These are phyloP conservation scores for Watsonalla binaria DNA, from an alignment of 2,888 invertebrate genomes.

Conservation along the genomic window DNA sequence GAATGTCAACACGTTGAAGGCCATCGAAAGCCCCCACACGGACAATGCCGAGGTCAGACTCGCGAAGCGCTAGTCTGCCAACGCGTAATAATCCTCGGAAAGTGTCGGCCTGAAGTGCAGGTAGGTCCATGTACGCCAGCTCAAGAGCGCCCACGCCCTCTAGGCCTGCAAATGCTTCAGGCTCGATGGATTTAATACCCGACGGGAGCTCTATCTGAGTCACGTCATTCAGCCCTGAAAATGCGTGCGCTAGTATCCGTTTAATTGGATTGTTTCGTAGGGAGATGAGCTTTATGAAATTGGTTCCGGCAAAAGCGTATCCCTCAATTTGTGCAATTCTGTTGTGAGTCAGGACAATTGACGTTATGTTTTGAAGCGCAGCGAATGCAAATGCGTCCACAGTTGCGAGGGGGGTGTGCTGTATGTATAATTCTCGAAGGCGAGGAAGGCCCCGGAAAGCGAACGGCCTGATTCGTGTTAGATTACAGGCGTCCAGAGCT, in stretches of 20 bases:
- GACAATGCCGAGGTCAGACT: constrained; percentile 89
- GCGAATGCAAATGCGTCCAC: constrained; percentile 92
- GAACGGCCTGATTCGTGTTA: constrained; percentile 88
- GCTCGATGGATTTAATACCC: constrained; percentile 85
- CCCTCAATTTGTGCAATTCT: constrained; percentile 84
- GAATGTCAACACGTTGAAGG: constrained; percentile 82
- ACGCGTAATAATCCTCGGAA: constrained; percentile 88
- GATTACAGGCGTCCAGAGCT: constrained; percentile 91
- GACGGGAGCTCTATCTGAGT: constrained; percentile 90
- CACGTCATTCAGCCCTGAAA: constrained; percentile 90
- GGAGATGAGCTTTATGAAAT: constrained; percentile 88
- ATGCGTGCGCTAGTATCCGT: constrained; percentile 88
- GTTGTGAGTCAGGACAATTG: constrained; percentile 83
- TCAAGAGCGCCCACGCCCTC: constrained; percentile 90
- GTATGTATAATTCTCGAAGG: constrained; percentile 89
- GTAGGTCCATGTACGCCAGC: constrained; percentile 90
- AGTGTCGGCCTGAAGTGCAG: constrained; percentile 83
- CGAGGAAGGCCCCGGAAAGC: constrained; percentile 90
- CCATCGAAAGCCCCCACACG: constrained; percentile 87
- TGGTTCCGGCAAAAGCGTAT: constrained; percentile 92
- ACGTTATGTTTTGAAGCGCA: constrained; percentile 88
- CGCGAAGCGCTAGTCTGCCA: constrained; percentile 86
- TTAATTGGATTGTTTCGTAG: constrained; percentile 91
- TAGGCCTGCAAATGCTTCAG: constrained; percentile 89
- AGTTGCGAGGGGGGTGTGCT: constrained; percentile 89